phyloP scores from a whole-genome alignment of 2,797 vertebrate species.

The Glossophaga mutica region DNA sequence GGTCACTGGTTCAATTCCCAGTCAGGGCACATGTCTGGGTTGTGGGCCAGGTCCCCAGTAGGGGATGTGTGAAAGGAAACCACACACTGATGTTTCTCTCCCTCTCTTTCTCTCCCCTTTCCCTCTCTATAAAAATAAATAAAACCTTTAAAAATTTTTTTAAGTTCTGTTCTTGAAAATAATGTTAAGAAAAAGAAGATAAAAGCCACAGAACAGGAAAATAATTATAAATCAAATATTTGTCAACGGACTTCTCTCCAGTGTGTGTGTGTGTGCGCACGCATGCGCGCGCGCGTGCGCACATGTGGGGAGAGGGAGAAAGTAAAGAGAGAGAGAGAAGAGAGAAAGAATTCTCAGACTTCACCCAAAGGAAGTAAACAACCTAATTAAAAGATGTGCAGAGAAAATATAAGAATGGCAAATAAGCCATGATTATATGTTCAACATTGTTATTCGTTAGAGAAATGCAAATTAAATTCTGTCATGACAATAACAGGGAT shows the following conservation, averaged over 20 bases:
- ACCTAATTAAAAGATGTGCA: neutral
- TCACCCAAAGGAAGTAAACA: neutral
- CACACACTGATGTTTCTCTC: no score
- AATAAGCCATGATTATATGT: neutral
- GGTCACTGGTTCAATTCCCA: no score
- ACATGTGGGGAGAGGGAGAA: no score
- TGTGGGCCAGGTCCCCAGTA: no score
- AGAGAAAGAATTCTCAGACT: neutral
- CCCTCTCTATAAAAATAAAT: no score
- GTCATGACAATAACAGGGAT: neutral
- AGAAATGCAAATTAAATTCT: conserved; percentile 15
- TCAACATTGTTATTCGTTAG: neutral
- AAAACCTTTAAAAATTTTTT: no score
- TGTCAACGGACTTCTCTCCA: neutral
- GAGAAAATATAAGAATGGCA: neutral
- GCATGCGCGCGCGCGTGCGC: neutral
- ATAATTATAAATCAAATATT: conserved; percentile 2
- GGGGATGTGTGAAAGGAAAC: no score
- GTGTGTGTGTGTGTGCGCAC: neutral
- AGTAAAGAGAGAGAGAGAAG: neutral
- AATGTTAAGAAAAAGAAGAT: neutral
- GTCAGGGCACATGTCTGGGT: no score
- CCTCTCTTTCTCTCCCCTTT: no score
- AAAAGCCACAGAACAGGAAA: neutral
- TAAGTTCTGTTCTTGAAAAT: neutral